Evolutionary conservation across 2,888 invertebrate genomes (phyloP), one percentile per base, ranked within the genome.

Genomic region (Osmoderma eremita): DNA sequence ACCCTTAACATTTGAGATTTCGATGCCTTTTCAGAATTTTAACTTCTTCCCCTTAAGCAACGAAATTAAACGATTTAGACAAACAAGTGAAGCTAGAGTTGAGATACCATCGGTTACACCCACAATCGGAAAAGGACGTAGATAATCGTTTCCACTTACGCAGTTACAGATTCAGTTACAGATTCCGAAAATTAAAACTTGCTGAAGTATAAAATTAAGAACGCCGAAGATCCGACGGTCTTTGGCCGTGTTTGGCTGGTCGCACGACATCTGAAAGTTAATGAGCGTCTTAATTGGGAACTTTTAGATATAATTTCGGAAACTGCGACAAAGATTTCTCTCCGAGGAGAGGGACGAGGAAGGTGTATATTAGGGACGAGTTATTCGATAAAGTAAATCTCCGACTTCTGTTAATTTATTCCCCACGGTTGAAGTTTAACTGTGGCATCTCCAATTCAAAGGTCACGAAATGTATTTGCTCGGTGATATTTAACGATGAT

Each of bases 171-270:
- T 53, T 17, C 38, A 13, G 3, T 53, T 30, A 30, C 53, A 17
- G 38, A 13, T 17, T 53, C 38, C 18, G 38, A 8, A 38, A 53
- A 38, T 53, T 36, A 38, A 53, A 53, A 53, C 53, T 38, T 53
- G 38, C 53, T 39, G 53, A 53, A 53, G 53, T 53, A 53, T 38
- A 18, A 53, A 53, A 53, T 53, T 53, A 17, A 53, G 38, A 38
- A 15, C 53, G 38, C 8, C 38, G 36, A 53, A 18, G 18, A 30
- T 53, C 36, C 53, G 36, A 15, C 36, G 53, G 18, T 53, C 53
- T 30, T 13, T 53, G 36, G n/a, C 18, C 38, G 18, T 36, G 38
- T 15, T 13, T 36, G 53, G 10, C 18, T 53, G 53, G 53, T 53
- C 38, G 38, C 12, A 15, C 39, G 38, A 15, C 36, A 38, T 39